Percentiles rank a stretch among this genome's conserved stretches.
Conservation (phyloP, 2,113 vertebrate species). For the Hippocampus mohnikei region DNA sequence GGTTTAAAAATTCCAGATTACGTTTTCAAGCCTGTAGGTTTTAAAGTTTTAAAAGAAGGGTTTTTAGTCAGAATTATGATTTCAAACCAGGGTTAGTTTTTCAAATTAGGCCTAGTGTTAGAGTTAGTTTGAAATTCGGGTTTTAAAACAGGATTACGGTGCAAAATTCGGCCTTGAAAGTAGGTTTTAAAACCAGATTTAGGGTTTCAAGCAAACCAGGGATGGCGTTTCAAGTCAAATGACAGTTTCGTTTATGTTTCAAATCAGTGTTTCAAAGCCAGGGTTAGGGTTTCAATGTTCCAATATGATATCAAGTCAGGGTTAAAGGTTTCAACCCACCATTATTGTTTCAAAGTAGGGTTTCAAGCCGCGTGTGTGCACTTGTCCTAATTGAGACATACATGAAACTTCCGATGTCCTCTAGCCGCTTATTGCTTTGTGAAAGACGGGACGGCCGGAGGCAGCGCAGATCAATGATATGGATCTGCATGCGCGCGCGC, state of each 20-base stretch:
- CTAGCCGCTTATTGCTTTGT: conserved; percentile 72
- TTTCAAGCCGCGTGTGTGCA: conserved; percentile 2
- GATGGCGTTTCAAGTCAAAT: not conserved
- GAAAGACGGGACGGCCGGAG: conserved; percentile 68
- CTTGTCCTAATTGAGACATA: conserved; percentile 68
- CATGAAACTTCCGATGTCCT: conserved; percentile 58
- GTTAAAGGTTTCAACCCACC: not conserved
- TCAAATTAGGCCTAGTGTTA: too few relatives aligned
- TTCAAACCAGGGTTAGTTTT: too few relatives aligned
- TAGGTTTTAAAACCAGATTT: not conserved
- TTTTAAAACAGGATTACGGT: too few relatives aligned
- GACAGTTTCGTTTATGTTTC: not conserved
- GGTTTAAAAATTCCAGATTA: too few relatives aligned
- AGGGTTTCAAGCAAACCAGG: not conserved
- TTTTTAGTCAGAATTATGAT: not conserved
- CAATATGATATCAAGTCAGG: not conserved
- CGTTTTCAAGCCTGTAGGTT: too few relatives aligned
- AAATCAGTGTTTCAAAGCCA: too few relatives aligned
- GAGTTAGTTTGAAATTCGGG: too few relatives aligned
- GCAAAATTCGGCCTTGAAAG: too few relatives aligned
- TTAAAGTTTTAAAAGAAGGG: not conserved
- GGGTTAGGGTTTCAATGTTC: not conserved
- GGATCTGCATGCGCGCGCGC: conserved; percentile 49
- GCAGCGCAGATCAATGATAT: conserved; percentile 73
- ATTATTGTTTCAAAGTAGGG: not conserved